Evolutionary conservation across 2,797 vertebrate species (phyloP), one percentile per base, ranked within the genome.

Genomic region (Echiichthys vipera): DNA sequence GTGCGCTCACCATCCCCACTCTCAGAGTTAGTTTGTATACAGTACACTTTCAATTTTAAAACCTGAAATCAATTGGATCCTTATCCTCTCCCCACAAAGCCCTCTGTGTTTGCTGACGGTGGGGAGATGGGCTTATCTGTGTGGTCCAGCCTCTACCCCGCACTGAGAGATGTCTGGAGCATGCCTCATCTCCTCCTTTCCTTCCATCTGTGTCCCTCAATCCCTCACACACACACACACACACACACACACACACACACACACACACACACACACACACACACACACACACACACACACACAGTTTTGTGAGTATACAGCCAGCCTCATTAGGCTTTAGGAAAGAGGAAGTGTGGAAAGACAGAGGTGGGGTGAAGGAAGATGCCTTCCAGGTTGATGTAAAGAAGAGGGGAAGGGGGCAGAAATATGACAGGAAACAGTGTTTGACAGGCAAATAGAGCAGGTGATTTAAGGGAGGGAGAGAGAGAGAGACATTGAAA

Each of bases 51-150:
- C 73, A 67, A 68, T 91, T 89, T 88, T 79, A 68, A 77, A 77
- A 85, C 75, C 72, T 83, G 66, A 82, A 93, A 90, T 92, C 86
- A 87, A 86, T 71, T 72, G 74, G 86, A 89, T 87, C 74, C 80
- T 91, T 91, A 84, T 92, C 72, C 83, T 56, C 29, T 67, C 20
- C 53, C 55, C 70, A 87, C 81, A 89, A 92, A 87, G 87, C 72
- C 72, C 50, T 27, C 59, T 83, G 73, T 90, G 76, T 90, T 77
- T 84, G 72, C 83, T 79, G 88, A 76, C 73, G 64, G 65, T 58
- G 61, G 40, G 67, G 68, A 84, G 76, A 86, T 65, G 74, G 53
- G 87, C 87, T 93, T 94, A 94, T 94, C 93, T 91, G 77, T 85
- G 76, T 74, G 68, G 86, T 80, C 86, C 91, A 93, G 92, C 84